Evolutionary conservation across 2,888 invertebrate species (phyloP).

Genomic region (Eugnorisma glareosa): DNA sequence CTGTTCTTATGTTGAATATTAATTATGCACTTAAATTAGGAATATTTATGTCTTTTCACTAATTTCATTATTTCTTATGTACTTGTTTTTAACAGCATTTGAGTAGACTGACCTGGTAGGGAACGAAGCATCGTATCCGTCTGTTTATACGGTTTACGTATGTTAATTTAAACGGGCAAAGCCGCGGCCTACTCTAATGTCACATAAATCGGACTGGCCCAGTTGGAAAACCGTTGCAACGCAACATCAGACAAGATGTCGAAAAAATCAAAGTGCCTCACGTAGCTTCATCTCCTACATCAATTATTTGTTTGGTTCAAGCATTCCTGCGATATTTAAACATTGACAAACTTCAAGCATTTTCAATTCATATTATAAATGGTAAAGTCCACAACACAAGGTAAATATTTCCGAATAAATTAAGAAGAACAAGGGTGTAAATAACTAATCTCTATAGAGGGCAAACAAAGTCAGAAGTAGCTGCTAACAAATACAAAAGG

Average conservation of each 20-base stretch:
- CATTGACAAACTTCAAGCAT: neutral
- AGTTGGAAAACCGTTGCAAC: slow-evolving; percentile 57
- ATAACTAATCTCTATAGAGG: slow-evolving; percentile 7
- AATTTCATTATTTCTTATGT: slow-evolving; percentile 2
- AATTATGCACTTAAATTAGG: slow-evolving; percentile 31
- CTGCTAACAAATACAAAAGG: slow-evolving; percentile 5
- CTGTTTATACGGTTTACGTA: slow-evolving; percentile 52
- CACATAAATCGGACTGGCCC: slow-evolving; percentile 61
- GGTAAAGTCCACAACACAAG: neutral
- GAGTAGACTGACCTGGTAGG: slow-evolving; percentile 17
- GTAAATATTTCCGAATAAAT: slow-evolving; percentile 7
- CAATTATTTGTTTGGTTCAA: slow-evolving; percentile 1
- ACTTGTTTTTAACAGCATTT: slow-evolving; percentile 22
- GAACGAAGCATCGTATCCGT: slow-evolving; percentile 24
- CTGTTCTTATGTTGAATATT: slow-evolving; percentile 30
- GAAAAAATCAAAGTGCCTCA: slow-evolving; percentile 20
- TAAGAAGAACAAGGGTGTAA: neutral
- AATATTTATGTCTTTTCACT: slow-evolving; percentile 17
- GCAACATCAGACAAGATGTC: slow-evolving; percentile 17
- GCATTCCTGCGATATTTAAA: neutral
- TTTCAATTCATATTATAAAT: neutral
- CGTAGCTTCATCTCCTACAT: neutral
- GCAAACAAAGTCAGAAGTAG: slow-evolving; percentile 12
- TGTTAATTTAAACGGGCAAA: slow-evolving; percentile 62
- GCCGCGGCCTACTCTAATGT: slow-evolving; percentile 51